Base-by-base conservation (phyloP, 53 echinoderm and acorn worm species). In the Zoroaster sp. region DNA sequence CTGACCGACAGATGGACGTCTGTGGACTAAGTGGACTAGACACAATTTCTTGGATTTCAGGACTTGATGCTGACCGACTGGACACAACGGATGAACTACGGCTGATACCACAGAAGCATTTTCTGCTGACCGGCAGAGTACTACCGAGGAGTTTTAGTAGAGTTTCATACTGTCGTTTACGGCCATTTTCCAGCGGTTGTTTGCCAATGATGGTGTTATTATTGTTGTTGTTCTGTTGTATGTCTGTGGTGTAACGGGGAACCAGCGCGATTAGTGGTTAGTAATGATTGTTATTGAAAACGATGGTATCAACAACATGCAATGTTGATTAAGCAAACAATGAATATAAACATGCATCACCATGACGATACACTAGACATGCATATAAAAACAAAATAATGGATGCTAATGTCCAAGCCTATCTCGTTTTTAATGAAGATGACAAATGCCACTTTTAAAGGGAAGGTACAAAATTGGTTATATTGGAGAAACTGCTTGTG, bases 161-260 rank as follows among this genome's bases (percentile, higher is more conserved):
- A 1, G 98, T 93, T 66, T 97, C 95, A 63, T 95, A 95, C 54
- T 95, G 95, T 47, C 95, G 89, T 69, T 91, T 95, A 86, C 94
- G 92, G 74, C 94, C 94, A 66, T 97, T 95, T 76, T 94, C 94
- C 80, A 95, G 91, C 42, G 94, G 86, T 67, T 96, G 93, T 76
- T 96, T 93, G 79, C 96, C 75, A 52, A 93, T 90, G 71, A 96
- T 88, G 25, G 92, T 90, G 87, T 89, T 95, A 91, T 96, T 94
- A 92, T 94, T 95, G 94, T 97, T 95, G 95, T 94, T 95, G 95
- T 93, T 97, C 95, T 94, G 95, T 82, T 97, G 98, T 94, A 97
- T 95, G 95, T 97, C 98, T 95, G 80, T 40, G 79, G 63, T 37
- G 59, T 9, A 63, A 38, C 20, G 59, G 76, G 40, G 21, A 32